Base-by-base conservation (phyloP, 2,888 invertebrate genomes). In the Papilio elwesi region DNA sequence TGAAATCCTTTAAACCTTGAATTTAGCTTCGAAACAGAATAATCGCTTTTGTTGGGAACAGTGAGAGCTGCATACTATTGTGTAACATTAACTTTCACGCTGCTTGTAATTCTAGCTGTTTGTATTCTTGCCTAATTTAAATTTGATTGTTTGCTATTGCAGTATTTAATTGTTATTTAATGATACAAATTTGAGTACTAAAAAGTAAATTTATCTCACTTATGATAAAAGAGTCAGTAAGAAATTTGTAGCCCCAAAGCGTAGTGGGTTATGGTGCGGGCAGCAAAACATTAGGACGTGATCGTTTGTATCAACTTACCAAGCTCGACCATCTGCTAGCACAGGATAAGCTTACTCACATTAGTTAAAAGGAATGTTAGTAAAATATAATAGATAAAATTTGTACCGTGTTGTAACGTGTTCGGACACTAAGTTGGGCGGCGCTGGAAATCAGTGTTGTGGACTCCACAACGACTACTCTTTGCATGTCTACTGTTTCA, bases 1-100 rank as follows among this genome's bases (percentile, higher is more conserved):
- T 65, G 55, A 70, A 70, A 70, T 65, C 70, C 70, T 70, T 64
- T 65, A 70, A 70, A 57, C 49, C 70, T 57, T 55, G 49, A 36
- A 57, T 55, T 70, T 70, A 48, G 64, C 55, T 64, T 13, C 47
- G 55, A 55, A 70, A 53, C 55, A 49, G 57, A 16, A 65, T 65
- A 70, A 70, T 70, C 55, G 55, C 70, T 70, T 70, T 26, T 26
- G 49, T 48, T 38, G 55, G 26, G 57, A 65, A 48, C 65, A 16
- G 47, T 7, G 57, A 57, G 48, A 70, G 55, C 57, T 70, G 57
- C 65, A 64, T 10, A 26, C 26, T 65, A 62, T 57, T 49, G 49
- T 53, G 57, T 57, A 70, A 69, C 47, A 43, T 63, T 38, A 69
- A 64, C 48, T 68, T 62, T 15, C 43, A 62, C 43, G 59, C 38